These are phyloP conservation scores for Heteropelma amictum DNA, from an alignment of 2,888 invertebrate genomes.

Conservation along the genomic window DNA sequence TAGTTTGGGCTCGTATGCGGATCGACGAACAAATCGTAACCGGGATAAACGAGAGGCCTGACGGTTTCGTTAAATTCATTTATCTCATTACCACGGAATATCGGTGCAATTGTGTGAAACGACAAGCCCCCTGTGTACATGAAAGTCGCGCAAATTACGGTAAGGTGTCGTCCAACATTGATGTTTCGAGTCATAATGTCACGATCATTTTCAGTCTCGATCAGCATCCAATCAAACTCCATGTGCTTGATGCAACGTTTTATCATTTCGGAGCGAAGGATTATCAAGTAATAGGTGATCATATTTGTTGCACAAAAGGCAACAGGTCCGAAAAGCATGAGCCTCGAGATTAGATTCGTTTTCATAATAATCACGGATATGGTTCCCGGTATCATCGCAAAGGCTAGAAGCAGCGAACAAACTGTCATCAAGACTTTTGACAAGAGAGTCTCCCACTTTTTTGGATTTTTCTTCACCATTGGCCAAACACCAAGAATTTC, in stretches of 20 bases:
- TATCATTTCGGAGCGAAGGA: slow-evolving; percentile 11
- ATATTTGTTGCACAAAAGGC: slow-evolving; percentile 24
- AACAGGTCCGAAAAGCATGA: slow-evolving; percentile 26
- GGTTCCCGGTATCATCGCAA: slow-evolving; percentile 17
- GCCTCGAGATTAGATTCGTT: slow-evolving; percentile 2
- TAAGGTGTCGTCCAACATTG: slow-evolving; percentile 23
- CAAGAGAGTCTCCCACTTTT: neutral
- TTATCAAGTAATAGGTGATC: slow-evolving; percentile 19
- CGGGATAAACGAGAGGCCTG: slow-evolving; percentile 34
- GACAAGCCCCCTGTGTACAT: slow-evolving; percentile 34
- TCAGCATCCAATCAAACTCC: slow-evolving; percentile 30
- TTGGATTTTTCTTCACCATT: slow-evolving; percentile 22
- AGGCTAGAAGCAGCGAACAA: neutral
- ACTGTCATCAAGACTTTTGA: slow-evolving; percentile 1
- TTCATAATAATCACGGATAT: slow-evolving; percentile 19
- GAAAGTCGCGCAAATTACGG: slow-evolving; percentile 27
- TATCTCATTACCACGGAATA: slow-evolving; percentile 14
- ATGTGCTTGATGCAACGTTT: slow-evolving; percentile 23
- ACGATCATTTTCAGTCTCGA: slow-evolving; percentile 47
- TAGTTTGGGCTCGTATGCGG: slow-evolving; percentile 54
- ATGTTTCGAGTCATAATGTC: slow-evolving; percentile 38
- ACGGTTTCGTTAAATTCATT: slow-evolving; percentile 39
- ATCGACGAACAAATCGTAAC: slow-evolving; percentile 39
- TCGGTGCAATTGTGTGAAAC: slow-evolving; percentile 29
- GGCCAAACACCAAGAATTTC: slow-evolving; percentile 32